Percentiles rank a stretch among this genome's conserved stretches.
Evolutionary conservation across 2,888 invertebrate species (phyloP).

Genomic region (Dermolepida albohirtum): DNA sequence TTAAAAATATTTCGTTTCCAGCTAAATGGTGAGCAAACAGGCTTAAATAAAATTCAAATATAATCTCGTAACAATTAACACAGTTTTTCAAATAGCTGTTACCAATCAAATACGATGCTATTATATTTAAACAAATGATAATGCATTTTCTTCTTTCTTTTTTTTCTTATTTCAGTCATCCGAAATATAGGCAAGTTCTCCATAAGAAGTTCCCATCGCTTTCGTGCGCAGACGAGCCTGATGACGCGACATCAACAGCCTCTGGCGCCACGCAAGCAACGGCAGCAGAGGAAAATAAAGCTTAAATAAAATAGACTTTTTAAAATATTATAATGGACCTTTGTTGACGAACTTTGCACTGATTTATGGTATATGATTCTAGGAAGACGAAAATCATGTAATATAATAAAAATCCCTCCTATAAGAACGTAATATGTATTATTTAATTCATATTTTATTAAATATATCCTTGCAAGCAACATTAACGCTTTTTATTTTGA

Average conservation of each 20-base stretch:
- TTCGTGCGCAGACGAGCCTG: constrained; percentile 69
- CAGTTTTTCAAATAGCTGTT: too few relatives aligned
- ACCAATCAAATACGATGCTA: too few relatives aligned
- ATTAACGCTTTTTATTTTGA: neutral
- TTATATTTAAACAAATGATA: too few relatives aligned
- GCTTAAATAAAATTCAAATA: too few relatives aligned
- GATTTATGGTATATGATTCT: constrained; percentile 33
- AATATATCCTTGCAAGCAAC: constrained; percentile 39
- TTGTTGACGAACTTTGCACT: constrained; percentile 34
- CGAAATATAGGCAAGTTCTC: constrained; percentile 82
- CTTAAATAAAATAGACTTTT: constrained; percentile 12
- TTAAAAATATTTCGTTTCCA: too few relatives aligned
- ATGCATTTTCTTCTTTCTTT: too few relatives aligned
- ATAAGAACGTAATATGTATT: constrained; percentile 13
- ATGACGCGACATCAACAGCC: constrained; percentile 32
- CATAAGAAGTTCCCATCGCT: constrained; percentile 83
- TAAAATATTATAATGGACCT: constrained; percentile 6
- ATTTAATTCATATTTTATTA: constrained; percentile 21
- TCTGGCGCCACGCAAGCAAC: constrained; percentile 43
- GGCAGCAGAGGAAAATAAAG: constrained; percentile 29
- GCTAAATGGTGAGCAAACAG: too few relatives aligned
- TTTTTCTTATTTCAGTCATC: constrained; percentile 73
- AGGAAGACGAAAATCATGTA: constrained; percentile 18
- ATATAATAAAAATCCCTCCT: constrained; percentile 25
- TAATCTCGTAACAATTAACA: too few relatives aligned